Evolutionary conservation across 2,113 vertebrate genomes (phyloP), one percentile per base, ranked within the genome.

Genomic region (Noturus placidus): DNA sequence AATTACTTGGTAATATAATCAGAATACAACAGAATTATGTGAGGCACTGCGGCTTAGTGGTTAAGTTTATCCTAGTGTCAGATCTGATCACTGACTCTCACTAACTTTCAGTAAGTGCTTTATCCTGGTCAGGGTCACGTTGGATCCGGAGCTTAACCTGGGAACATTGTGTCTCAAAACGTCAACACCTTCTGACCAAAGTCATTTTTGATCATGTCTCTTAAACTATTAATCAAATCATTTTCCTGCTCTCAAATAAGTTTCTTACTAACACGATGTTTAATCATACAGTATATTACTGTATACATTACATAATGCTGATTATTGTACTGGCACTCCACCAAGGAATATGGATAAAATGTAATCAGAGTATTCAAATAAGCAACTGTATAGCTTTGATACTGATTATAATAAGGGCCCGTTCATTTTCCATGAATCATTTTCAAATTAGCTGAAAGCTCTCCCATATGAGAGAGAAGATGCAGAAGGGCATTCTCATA

Each of bases 371-470:
- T 81, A 20, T 65, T 63, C 46, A 86, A 84, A 88, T 57, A 81
- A 84, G 56, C 63, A 77, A 38, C 59, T 42, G 30, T 67, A 25
- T 42, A 86, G 79, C 50, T 74, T 86, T 84, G 59, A 88, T 90
- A 82, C 87, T n/a, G 30, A 17, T 76, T 69, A 74, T 74, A 88
- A 88, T 89, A 89, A 87, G n/a, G 25, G 14, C 65, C 22, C 9
- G 15, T 81, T 83, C n/a, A 63, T 69, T 82, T 52, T 65, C 79
- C 67, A 84, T 90, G 61, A 46, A 46, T 85, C 33, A 69, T 63
- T 83, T 56, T 69, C 76, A 56, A 54, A 89, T 91, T 84, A 86
- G 84, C 63, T 79, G 33, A 89, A 80, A 86, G 59, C 52, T 83
- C 80, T 86, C 84, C 67, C 46, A 30, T 38, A 57, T 25, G 20